Evolutionary conservation across 35 echinoderm and acorn worm genomes (phyloP).

Genomic region (Anneissia japonica): DNA sequence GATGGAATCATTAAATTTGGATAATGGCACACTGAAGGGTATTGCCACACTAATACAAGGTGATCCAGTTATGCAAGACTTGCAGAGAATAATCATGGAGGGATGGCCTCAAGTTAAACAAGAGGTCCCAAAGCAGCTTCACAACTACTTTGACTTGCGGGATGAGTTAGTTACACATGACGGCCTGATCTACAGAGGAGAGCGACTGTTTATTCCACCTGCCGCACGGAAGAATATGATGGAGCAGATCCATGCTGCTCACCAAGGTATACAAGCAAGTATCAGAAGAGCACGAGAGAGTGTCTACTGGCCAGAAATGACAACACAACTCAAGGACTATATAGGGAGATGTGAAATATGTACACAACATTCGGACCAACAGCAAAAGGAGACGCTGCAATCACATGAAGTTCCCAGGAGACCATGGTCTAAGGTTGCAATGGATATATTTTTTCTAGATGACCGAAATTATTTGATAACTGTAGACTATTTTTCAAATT

Average conservation of each 20-base stretch:
- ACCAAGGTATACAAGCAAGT: constrained; percentile 38
- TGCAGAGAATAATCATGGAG: no score
- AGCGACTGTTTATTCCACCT: constrained; percentile 43
- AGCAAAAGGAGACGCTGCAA: not conserved
- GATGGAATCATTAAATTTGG: no score
- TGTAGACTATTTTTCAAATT: constrained; percentile 33
- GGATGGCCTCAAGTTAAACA: no score
- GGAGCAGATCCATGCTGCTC: constrained; percentile 35
- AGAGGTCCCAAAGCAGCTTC: no score
- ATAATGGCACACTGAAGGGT: no score
- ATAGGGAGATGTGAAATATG: constrained; percentile 59
- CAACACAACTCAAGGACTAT: constrained; percentile 34
- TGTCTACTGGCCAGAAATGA: constrained; percentile 66
- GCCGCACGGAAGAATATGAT: constrained; percentile 20
- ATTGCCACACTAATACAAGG: no score
- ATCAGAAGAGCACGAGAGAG: constrained; percentile 49
- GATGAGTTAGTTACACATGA: constrained; percentile 63
- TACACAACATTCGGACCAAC: not conserved
- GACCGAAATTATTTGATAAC: not conserved
- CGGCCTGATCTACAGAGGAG: constrained; percentile 18
- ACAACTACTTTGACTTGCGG: constrained; percentile 37
- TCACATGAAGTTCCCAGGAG: not conserved
- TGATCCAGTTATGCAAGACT: no score
- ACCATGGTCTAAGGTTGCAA: constrained; percentile 19
- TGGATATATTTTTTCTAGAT: constrained; percentile 1